A percentile compares a stretch with the other conserved stretches of the same genome.
phyloP scores from a whole-genome alignment of 2,888 invertebrate genomes.

The Ceriagrion tenellum region DNA sequence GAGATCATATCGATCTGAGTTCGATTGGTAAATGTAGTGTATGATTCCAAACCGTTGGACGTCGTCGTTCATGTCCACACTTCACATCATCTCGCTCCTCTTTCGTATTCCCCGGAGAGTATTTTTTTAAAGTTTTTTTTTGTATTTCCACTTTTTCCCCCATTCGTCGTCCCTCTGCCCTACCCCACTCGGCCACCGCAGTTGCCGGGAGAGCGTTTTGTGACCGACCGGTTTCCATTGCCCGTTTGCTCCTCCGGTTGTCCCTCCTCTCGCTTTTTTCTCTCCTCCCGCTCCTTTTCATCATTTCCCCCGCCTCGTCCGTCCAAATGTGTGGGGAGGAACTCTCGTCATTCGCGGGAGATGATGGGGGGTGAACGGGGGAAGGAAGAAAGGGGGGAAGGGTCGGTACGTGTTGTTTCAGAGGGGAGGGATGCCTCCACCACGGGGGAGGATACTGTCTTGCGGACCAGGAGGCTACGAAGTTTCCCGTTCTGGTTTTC shows the following conservation, averaged over 20 bases:
- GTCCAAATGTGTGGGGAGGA: neutral
- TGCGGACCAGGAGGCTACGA: neutral
- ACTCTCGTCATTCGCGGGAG: neutral
- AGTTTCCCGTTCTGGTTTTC: neutral
- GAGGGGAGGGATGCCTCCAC: neutral
- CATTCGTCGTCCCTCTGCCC: too few relatives aligned
- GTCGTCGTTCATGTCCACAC: too few relatives aligned
- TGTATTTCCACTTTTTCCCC: too few relatives aligned
- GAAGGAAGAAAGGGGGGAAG: neutral
- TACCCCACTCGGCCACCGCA: neutral
- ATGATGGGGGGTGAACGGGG: neutral
- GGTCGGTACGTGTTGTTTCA: neutral
- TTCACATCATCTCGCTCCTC: too few relatives aligned
- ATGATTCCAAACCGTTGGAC: too few relatives aligned
- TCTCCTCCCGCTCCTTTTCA: neutral
- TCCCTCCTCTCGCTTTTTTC: neutral
- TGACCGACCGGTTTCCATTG: slow-evolving; percentile 16
- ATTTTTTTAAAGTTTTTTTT: too few relatives aligned
- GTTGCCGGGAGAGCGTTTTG: neutral
- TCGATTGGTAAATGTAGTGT: too few relatives aligned
- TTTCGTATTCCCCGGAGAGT: too few relatives aligned
- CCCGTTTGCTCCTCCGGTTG: neutral
- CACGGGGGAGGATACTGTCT: neutral
- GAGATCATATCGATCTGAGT: too few relatives aligned
- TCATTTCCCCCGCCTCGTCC: neutral